A percentile compares a stretch with the other conserved stretches of the same genome.
phyloP scores from a whole-genome alignment of 2,113 vertebrate genomes.

The Tretioscincus oriximinensis region DNA sequence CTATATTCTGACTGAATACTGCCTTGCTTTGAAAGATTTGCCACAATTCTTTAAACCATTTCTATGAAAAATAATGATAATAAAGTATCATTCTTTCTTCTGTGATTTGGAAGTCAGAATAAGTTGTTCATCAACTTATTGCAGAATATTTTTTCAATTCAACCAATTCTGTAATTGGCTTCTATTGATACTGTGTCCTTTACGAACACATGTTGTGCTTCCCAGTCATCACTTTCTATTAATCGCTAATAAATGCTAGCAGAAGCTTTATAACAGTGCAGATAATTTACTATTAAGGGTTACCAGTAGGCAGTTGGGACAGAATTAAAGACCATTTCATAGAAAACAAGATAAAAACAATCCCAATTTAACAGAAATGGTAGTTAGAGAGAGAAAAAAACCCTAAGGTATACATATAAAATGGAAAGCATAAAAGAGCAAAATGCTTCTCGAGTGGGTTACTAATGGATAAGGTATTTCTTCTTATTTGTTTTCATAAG shows the following conservation, averaged over 20 bases:
- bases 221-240: background rate
- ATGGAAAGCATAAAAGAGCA: no score
- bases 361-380: background rate
- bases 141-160: background rate
- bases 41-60: constrained; percentile 19
- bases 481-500: no score
- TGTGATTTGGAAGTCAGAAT: constrained; percentile 15
- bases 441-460: no score
- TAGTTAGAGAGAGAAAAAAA: background rate
- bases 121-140: background rate
- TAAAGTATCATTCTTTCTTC: background rate
- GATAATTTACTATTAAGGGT: background rate
- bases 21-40: constrained; percentile 26
- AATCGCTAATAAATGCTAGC: background rate
- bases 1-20: constrained; percentile 29
- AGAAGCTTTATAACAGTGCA: background rate
- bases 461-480: no score
- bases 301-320: background rate
- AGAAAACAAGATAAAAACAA: background rate
- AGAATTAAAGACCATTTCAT: background rate
- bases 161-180: background rate
- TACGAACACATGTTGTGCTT: background rate
- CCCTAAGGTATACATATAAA: no score
- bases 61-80: background rate
- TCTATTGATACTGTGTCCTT: accelerated